Evolutionary conservation across 2,888 invertebrate genomes (phyloP), one percentile per base, ranked within the genome.

Genomic region (Hylaea fasciaria): DNA sequence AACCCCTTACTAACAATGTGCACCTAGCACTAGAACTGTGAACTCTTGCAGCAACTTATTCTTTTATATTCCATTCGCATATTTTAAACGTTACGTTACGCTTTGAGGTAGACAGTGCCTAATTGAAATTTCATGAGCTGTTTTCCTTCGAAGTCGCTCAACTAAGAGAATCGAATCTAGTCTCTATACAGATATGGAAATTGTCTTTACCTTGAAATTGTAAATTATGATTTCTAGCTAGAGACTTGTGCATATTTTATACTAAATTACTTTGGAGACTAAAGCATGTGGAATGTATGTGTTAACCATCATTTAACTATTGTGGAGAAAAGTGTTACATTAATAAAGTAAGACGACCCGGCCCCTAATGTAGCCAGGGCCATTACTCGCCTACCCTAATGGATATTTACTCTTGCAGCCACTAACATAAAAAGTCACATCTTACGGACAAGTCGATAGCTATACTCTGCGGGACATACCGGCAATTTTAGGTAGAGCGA

Each of bases 331-430:
- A 76, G 77, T 76, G 72, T 69, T 70, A 73, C 72, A 76, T 77
- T 81, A 82, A 81, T 80, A 81, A 78, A 72, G 73, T 77, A 78
- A 74, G 71, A 72, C 81, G 78, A 80, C 79, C 78, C 78, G 79
- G 67, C 68, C 74, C 77, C 77, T 86, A 86, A 87, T 85, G 85
- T 82, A 73, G 76, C 74, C 76, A 69, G 66, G 68, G 74, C 81
- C 85, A 83, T 86, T 86, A 86, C 85, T 83, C 78, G 76, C 74
- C 72, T 74, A 70, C 76, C 75, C 80, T 87, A 88, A 89, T 88
- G 86, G 87, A 86, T 84, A 87, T 88, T 85, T 85, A 86, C 84
- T 82, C 81, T 80, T 76, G 69, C 32, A 32, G 32, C 73, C 77
- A 76, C 71, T 75, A 76, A 83, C 84, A 85, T 86, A 85, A 86